Evolutionary conservation across 2,113 vertebrate genomes (phyloP), one percentile per base, ranked within the genome.

Genomic region (Epinephelus cyanopodus): DNA sequence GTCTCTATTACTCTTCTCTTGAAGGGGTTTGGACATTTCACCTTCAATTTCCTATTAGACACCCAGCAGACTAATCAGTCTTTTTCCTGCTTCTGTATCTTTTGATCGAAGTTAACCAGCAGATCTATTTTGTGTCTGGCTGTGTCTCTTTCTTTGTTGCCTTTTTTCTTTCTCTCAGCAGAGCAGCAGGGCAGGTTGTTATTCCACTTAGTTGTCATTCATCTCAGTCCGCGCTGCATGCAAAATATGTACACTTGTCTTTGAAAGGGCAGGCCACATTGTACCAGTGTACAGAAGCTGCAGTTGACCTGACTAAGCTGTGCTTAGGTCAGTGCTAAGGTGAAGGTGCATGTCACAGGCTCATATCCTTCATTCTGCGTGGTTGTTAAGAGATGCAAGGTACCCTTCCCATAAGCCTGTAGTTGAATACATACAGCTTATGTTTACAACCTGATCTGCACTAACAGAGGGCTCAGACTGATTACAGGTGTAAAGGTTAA

Each of bases 1-100:
- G 81, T 89, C 83, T 88, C 83, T 75, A 63, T 89, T 89, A 72
- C 71, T 89, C 81, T 83, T 81, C 42, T 39, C 25, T 33, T n/a
- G 6, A 73, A 67, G 52, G 58, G 52, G 48, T 66, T 47, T 71
- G 82, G 58, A 72, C 74, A 33, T 57, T 83, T 88, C 69, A 86
- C 79, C 84, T 90, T 86, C 66, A 71, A 3, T 50, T 74, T 86
- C 45, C 65, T 45, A 12, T 58, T 57, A 67, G 42, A 75, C 69
- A 42, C 27, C 42, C n/a, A 3, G n/a, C 69, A 69, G 71, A 57
- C 33, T 61, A 54, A 89, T 88, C 77, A 19, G 27, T 75, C 62
- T 70, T 50, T 27, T 10, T 62, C 62, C 54, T 29, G 15, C 23
- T 81, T 64, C 81, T 57, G 3, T 23, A 29, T 71, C 37, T 57